Evolutionary conservation across 1,140 invertebrate genomes (phyloP).

Genomic region (Oedothorax gibbosus): DNA sequence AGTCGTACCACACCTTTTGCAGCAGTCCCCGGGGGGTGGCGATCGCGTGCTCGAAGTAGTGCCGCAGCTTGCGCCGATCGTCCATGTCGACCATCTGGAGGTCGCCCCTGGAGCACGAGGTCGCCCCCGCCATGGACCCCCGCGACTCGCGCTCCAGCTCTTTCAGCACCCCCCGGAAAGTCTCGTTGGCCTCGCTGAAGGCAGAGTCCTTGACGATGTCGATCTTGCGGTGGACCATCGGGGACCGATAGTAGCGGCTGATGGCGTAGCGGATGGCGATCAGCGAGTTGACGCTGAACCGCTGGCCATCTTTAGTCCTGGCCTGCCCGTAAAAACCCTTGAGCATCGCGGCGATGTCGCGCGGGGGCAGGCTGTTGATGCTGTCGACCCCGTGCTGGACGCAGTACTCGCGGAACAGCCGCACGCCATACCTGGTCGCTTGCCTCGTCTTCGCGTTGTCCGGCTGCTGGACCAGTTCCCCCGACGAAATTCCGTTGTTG

Average conservation of each 20-base stretch:
- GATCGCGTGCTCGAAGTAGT: constrained; percentile 62
- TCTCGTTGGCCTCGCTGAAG: constrained; percentile 62
- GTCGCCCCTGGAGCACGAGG: constrained; percentile 45
- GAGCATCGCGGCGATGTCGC: constrained; percentile 60
- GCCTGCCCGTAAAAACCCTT: constrained; percentile 62
- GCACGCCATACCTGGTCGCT: constrained; percentile 60
- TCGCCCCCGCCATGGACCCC: neutral
- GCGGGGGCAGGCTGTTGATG: constrained; percentile 57
- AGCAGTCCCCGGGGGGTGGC: constrained; percentile 61
- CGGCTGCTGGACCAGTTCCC: constrained; percentile 15
- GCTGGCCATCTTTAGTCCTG: constrained; percentile 62
- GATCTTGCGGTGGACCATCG: constrained; percentile 60
- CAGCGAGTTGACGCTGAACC: constrained; percentile 63
- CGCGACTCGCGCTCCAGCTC: constrained; percentile 57
- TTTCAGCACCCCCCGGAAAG: constrained; percentile 58
- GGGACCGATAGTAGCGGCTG: constrained; percentile 62
- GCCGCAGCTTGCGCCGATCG: constrained; percentile 60
- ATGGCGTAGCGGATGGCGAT: constrained; percentile 62
- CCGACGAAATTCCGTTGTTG: constrained; percentile 2
- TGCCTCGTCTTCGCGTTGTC: constrained; percentile 62
- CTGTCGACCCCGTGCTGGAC: constrained; percentile 57
- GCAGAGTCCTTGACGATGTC: constrained; percentile 62
- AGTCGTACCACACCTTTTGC: constrained; percentile 63
- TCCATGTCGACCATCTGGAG: constrained; percentile 61
- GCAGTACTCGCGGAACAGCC: constrained; percentile 62